phyloP scores from a whole-genome alignment of 2,113 vertebrate genomes.

The Chloroceryle aenea region DNA sequence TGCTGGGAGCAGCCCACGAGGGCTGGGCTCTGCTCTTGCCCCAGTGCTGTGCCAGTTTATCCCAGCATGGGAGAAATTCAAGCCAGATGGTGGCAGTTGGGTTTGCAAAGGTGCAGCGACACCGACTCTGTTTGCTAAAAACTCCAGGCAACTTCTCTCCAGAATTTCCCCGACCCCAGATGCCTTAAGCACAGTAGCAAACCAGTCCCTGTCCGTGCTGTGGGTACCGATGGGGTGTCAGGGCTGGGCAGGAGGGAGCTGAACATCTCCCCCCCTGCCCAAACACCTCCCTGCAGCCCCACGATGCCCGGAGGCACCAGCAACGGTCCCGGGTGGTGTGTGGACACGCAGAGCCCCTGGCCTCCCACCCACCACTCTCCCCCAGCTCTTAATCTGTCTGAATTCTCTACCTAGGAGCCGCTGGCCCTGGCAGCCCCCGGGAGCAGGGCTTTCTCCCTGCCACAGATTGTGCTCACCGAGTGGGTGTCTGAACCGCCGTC shows the following conservation, averaged over 20 bases:
- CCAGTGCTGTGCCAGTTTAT: background rate
- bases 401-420: slow-evolving; percentile 60
- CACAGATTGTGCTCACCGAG: slow-evolving; percentile 85
- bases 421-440: slow-evolving; percentile 23
- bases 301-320: rapidly evolving
- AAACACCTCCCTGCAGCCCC: rapidly evolving
- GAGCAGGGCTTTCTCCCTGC: slow-evolving; percentile 73
- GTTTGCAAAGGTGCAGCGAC: background rate
- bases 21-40: background rate
- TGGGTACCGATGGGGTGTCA: rapidly evolving
- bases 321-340: rapidly evolving
- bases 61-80: background rate
- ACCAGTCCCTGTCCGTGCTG: rapidly evolving
- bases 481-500: slow-evolving; percentile 74
- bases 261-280: background rate
- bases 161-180: background rate
- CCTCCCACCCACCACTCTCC: background rate
- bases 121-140: background rate
- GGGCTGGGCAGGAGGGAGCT: background rate
- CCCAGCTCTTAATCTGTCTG: slow-evolving; percentile 31
- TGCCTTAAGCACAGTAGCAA: background rate
- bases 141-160: background rate
- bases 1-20: background rate
- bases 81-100: rapidly evolving
- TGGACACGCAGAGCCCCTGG: background rate